These are phyloP conservation scores for Meiosimyza platycephala DNA, from an alignment of 2,888 invertebrate species.

Conservation along the genomic window DNA sequence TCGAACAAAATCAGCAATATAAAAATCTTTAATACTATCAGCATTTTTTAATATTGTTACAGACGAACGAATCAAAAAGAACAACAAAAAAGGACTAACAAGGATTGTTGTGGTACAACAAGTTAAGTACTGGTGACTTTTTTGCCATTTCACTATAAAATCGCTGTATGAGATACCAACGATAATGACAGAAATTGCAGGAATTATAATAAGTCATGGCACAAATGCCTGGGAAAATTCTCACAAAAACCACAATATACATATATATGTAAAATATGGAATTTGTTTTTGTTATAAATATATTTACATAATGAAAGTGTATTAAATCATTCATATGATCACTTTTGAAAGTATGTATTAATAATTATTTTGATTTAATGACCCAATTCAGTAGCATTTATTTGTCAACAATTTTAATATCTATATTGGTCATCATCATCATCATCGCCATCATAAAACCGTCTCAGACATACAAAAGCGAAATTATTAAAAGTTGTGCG, in stretches of 20 bases:
- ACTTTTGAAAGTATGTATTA: too few relatives aligned
- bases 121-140: background rate
- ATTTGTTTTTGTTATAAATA: too few relatives aligned
- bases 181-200: background rate
- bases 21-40: conserved; percentile 31
- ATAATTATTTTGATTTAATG: conserved; percentile 4
- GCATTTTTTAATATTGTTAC: conserved; percentile 23
- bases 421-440: conserved; percentile 60
- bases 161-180: background rate
- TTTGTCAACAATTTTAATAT: conserved; percentile 53
- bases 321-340: too few relatives aligned
- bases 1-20: conserved; percentile 34
- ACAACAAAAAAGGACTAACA: background rate
- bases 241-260: too few relatives aligned
- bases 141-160: background rate
- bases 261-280: too few relatives aligned
- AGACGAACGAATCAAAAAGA: conserved; percentile 1
- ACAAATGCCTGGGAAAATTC: too few relatives aligned
- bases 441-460: conserved; percentile 27
- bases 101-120: background rate
- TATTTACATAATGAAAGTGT: too few relatives aligned
- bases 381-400: background rate
- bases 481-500: conserved; percentile 57
- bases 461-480: conserved; percentile 41
- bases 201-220: too few relatives aligned